Base-by-base conservation (phyloP, 2,888 invertebrate genomes). In the Torymus auratus region DNA sequence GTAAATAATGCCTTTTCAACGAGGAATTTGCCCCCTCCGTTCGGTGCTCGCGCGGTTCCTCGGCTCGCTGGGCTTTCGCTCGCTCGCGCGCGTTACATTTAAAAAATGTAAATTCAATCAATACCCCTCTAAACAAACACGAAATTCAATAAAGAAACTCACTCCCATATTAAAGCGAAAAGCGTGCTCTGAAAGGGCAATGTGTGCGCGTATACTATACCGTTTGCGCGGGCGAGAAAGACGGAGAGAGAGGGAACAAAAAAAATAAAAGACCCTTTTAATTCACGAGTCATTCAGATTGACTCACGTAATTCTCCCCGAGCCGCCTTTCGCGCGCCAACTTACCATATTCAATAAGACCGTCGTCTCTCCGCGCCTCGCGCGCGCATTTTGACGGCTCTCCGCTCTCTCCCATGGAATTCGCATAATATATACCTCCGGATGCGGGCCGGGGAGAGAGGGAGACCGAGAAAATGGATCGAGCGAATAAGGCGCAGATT, bases 261-360 rank as follows among this genome's bases (percentile, higher is more conserved):
- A 77, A 73, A 72, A 74, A 41, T 55, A 50, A 68, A 60, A 52
- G 17, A 7, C 12, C 56, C 41, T 68, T 78, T 75, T 78, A 78
- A 78, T 82, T 82, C 71, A 70, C 75, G 67, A 78, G 67, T 76
- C 75, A 23, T 70, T 78, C 68, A 75, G 75, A 82, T 75, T 41
- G 58, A 75, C 73, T 74, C 62, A 65, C 82, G 82, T 82, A 75
- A 78, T 78, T 72, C 60, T 76, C 68, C 55, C 64, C 41, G 41
- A 41, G 41, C 41, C 41, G 41, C 15, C 58, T 4, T 20, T 52
- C 64, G 2, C 71, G n/a, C 3, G 12, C 20, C 55, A 17, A 78
- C 70, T 81, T 81, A 78, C 69, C 81, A 81, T 81, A 81, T 81
- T 81, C 81, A 81, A 81, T 81, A 81, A 81, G 68, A 60, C 23